These are phyloP conservation scores for Neoascia interrupta DNA, from an alignment of 2,888 invertebrate genomes.

Conservation along the genomic window DNA sequence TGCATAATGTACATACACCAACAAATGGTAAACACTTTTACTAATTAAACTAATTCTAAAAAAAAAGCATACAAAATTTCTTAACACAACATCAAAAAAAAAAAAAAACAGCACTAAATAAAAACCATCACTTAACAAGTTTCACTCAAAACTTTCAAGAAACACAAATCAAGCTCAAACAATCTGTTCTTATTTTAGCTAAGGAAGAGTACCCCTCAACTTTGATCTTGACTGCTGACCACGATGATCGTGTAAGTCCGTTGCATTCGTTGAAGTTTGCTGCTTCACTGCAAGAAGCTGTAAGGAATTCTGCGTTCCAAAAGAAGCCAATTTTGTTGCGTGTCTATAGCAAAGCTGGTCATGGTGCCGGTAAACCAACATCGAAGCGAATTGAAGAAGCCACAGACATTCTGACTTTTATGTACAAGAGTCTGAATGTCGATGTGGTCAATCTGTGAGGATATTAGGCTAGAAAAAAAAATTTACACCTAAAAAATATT, in stretches of 20 bases:
- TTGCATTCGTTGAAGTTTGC: constrained; percentile 97
- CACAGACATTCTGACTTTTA: constrained; percentile 88
- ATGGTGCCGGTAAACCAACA: constrained; percentile 98
- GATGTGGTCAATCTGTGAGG: constrained; percentile 75
- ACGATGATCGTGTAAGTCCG: constrained; percentile 99
- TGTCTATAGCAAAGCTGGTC: constrained; percentile 97
- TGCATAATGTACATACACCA: constrained; percentile 92
- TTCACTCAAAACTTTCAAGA: too few species aligned
- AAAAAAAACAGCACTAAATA: too few species aligned
- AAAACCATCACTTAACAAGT: too few species aligned
- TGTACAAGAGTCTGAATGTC: constrained; percentile 77
- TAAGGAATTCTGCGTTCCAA: constrained; percentile 84
- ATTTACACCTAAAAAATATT: constrained; percentile 20
- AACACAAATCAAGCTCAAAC: too few species aligned
- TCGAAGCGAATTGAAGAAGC: constrained; percentile 97
- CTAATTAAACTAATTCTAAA: too few species aligned
- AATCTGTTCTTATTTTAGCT: constrained; percentile 71
- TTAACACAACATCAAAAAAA: too few species aligned
- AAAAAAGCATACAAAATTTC: too few species aligned
- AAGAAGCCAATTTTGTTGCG: constrained; percentile 92
- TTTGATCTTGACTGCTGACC: constrained; percentile 96
- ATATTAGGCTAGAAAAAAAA: not conserved
- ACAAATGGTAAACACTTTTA: constrained; percentile 77
- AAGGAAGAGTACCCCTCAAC: constrained; percentile 92
- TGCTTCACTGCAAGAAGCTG: constrained; percentile 91